Conservation (phyloP, 2,113 vertebrate genomes). For the Pitta sordida region DNA sequence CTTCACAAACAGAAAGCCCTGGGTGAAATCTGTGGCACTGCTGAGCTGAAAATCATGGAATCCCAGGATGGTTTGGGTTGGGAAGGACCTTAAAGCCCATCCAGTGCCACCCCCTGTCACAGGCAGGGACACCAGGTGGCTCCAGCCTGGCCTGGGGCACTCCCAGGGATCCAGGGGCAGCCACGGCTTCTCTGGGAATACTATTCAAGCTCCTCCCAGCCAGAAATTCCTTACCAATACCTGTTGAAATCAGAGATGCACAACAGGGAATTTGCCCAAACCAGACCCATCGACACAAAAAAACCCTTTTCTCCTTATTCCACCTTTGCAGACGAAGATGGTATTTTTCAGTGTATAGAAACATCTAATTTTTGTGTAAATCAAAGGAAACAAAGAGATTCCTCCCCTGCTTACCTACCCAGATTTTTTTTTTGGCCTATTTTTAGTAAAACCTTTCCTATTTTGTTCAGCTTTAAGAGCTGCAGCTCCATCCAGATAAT, state of each 20-base stretch:
- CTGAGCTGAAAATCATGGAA: not conserved
- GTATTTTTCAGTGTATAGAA: not conserved
- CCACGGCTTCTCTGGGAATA: not conserved
- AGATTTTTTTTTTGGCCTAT: not conserved
- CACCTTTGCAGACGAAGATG: not conserved
- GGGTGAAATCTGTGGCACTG: not conserved
- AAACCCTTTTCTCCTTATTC: not conserved
- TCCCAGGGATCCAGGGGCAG: not conserved
- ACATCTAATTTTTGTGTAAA: not conserved
- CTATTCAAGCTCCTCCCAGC: not conserved
- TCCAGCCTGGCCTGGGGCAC: no score
- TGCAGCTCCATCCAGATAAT: not conserved
- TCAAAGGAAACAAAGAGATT: not conserved
- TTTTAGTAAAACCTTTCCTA: not conserved
- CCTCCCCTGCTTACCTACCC: not conserved
- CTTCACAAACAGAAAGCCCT: not conserved
- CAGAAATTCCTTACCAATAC: not conserved
- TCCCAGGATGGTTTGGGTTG: not conserved
- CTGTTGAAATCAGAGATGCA: not conserved
- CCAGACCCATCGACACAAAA: not conserved
- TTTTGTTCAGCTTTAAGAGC: not conserved
- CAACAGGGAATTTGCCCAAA: not conserved
- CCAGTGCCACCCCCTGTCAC: not conserved
- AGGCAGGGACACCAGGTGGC: not conserved
- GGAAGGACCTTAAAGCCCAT: rapidly evolving